Conservation (phyloP, 2,113 vertebrate species). For the Choloepus hoffmanni region DNA sequence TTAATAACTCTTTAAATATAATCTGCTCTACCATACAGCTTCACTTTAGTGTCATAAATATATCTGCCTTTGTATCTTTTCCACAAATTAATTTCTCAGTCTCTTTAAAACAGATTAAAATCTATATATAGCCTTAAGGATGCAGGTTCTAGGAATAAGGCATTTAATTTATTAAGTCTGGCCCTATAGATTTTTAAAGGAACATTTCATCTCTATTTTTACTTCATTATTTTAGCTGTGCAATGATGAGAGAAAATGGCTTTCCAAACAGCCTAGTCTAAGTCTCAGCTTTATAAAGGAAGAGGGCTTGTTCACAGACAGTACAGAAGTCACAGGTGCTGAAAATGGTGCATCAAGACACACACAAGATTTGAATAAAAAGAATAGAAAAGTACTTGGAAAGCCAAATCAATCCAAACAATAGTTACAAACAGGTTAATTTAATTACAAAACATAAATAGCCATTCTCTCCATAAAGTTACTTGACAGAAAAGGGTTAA, state of each 20-base stretch:
- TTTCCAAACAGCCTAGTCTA: slow-evolving; percentile 82
- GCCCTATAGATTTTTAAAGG: slow-evolving; percentile 87
- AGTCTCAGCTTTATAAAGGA: slow-evolving; percentile 82
- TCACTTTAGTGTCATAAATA: slow-evolving; percentile 87
- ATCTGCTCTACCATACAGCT: slow-evolving; percentile 84
- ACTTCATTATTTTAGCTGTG: slow-evolving; percentile 84
- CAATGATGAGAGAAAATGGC: slow-evolving; percentile 83
- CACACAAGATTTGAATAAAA: slow-evolving; percentile 84
- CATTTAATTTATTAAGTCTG: slow-evolving; percentile 90
- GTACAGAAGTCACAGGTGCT: slow-evolving; percentile 89
- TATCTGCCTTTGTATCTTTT: slow-evolving; percentile 84
- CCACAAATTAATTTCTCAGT: slow-evolving; percentile 78
- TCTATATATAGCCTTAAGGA: slow-evolving; percentile 85
- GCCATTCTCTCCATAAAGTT: slow-evolving; percentile 81
- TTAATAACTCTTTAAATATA: slow-evolving; percentile 85
- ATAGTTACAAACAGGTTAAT: slow-evolving; percentile 86
- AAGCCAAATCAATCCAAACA: slow-evolving; percentile 86
- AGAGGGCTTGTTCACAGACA: slow-evolving; percentile 79
- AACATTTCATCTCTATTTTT: slow-evolving; percentile 84
- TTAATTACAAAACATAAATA: slow-evolving; percentile 87
- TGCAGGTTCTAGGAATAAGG: slow-evolving; percentile 88
- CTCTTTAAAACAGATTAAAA: slow-evolving; percentile 83
- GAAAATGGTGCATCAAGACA: slow-evolving; percentile 84
- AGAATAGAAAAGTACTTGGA: slow-evolving; percentile 86
- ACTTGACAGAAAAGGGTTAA: slow-evolving; percentile 85